Conservation (phyloP, 92 coral and sea anemone genomes). For the Bergia puertoricense region DNA sequence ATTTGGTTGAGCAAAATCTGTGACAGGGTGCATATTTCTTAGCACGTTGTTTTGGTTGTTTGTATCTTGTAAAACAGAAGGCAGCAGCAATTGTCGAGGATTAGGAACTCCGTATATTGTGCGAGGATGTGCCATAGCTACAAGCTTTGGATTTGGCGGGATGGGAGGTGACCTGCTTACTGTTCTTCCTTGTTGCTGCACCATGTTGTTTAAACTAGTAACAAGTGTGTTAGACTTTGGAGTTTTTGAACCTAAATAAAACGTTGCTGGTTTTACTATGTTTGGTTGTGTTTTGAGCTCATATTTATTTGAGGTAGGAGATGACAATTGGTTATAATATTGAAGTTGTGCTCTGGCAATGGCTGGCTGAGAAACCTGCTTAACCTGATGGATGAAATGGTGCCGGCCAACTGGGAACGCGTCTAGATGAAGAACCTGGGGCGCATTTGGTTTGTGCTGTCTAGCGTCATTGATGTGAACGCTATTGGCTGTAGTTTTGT, state of each 20-base stretch:
- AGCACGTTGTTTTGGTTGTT: not conserved
- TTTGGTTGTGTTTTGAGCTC: slow-evolving; percentile 11
- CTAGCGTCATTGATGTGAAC: not conserved
- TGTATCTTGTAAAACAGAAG: not conserved
- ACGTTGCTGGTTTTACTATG: not conserved
- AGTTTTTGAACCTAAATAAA: not conserved
- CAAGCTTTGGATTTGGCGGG: not conserved
- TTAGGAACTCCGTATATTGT: not conserved
- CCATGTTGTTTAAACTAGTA: slow-evolving; percentile 2
- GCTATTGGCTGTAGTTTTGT: not conserved
- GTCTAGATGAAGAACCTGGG: not conserved
- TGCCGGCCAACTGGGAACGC: slow-evolving; percentile 2
- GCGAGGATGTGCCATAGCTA: not conserved
- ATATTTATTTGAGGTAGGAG: not conserved
- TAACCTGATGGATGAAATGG: slow-evolving; percentile 5
- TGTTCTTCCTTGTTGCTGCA: not conserved
- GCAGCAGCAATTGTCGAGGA: not conserved
- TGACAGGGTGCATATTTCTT: not conserved
- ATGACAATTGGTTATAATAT: not conserved
- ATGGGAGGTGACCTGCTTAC: not conserved
- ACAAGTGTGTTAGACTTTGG: slow-evolving; percentile 4
- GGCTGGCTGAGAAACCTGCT: not conserved
- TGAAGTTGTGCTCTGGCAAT: slow-evolving; percentile 4
- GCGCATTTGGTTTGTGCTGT: slow-evolving; percentile 6
- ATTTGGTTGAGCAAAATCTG: not conserved